Evolutionary conservation across 53 echinoderm and acorn worm species (phyloP).

Genomic region (Mesocentrotus franciscanus): DNA sequence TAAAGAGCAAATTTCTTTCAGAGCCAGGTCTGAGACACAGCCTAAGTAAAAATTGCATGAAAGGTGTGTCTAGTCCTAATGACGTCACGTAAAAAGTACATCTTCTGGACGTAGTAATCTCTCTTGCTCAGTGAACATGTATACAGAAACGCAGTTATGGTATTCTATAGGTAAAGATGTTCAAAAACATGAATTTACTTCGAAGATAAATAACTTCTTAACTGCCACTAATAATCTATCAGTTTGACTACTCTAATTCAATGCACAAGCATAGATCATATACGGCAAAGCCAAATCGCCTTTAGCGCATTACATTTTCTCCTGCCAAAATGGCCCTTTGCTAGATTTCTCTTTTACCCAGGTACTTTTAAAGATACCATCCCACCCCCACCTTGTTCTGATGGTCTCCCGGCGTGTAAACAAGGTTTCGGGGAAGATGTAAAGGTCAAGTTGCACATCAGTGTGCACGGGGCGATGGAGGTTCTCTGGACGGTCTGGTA

Average conservation of each 20-base stretch:
- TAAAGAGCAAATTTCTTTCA: too few relatives aligned
- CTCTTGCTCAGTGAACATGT: background rate
- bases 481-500: background rate
- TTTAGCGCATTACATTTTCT: background rate
- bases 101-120: background rate
- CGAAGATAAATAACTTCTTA: background rate
- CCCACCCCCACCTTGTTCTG: background rate
- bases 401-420: background rate
- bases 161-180: too few relatives aligned
- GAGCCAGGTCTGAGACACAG: background rate
- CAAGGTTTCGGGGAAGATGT: background rate
- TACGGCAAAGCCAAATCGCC: background rate
- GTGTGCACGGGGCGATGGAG: background rate
- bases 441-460: background rate
- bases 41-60: background rate
- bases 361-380: background rate
- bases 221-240: background rate
- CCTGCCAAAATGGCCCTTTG: background rate
- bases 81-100: conserved; percentile 5
- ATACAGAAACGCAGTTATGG: background rate
- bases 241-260: background rate
- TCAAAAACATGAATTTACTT: too few relatives aligned
- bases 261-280: background rate
- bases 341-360: background rate
- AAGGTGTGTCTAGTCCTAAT: background rate